Percentiles rank a stretch among this genome's conserved stretches.
phyloP scores from a whole-genome alignment of 2,888 invertebrate species.

The Rhingia campestris region DNA sequence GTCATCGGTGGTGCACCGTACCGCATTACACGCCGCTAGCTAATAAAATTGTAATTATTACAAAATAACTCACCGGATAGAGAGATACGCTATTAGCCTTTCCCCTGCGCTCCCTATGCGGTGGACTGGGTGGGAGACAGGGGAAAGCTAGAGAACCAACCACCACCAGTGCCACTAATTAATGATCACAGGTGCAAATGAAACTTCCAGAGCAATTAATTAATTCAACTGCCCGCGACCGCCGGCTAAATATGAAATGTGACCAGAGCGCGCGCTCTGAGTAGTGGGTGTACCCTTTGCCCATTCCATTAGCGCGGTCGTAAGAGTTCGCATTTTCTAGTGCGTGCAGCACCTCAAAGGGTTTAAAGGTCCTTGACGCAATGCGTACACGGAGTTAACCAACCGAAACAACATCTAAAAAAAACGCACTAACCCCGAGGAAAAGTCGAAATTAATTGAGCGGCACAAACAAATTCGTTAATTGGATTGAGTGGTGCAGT shows the following conservation, averaged over 20 bases:
- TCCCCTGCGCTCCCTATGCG: neutral
- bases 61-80: constrained; percentile 45
- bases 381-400: constrained; percentile 55
- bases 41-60: constrained; percentile 67
- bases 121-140: neutral
- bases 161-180: constrained; percentile 59
- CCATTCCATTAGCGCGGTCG: neutral
- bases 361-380: constrained; percentile 68
- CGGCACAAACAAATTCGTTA: constrained; percentile 73
- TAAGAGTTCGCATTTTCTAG: constrained; percentile 45
- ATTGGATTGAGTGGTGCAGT: constrained; percentile 53
- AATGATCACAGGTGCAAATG: constrained; percentile 73
- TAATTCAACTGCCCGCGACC: constrained; percentile 45
- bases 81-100: constrained; percentile 23
- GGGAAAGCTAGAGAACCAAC: constrained; percentile 2
- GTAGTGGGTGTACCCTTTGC: constrained; percentile 41
- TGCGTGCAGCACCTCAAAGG: constrained; percentile 51
- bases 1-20: constrained; percentile 20
- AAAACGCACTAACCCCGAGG: constrained; percentile 44
- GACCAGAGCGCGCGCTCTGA: constrained; percentile 3
- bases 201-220: constrained; percentile 70
- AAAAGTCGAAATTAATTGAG: constrained; percentile 69
- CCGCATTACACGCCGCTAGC: constrained; percentile 45
- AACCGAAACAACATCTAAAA: constrained; percentile 45
- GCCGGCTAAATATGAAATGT: constrained; percentile 42